Evolutionary conservation across 2,888 invertebrate species (phyloP).

Genomic region (Parascotia fuliginaria): DNA sequence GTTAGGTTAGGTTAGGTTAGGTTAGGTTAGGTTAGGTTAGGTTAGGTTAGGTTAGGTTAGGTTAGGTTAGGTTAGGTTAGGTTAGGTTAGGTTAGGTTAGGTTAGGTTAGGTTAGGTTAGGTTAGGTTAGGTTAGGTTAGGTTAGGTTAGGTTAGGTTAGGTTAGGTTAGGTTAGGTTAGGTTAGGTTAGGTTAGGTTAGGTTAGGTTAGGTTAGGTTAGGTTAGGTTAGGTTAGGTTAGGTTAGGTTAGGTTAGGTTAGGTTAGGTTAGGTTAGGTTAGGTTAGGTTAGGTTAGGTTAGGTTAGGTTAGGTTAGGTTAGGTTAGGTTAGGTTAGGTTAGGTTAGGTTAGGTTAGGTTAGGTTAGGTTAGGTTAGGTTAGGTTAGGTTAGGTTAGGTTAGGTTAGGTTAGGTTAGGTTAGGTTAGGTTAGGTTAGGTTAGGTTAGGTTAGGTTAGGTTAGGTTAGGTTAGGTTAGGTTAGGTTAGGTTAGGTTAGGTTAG

Average conservation of each 20-base stretch:
- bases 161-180: too few species aligned
- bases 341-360: slow-evolving; percentile 12
- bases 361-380: too few species aligned
- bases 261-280: slow-evolving; percentile 5
- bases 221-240: too few species aligned
- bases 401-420: too few species aligned
- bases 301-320: slow-evolving; percentile 11
- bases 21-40: slow-evolving; percentile 12
- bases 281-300: slow-evolving; percentile 8
- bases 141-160: slow-evolving; percentile 10
- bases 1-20: slow-evolving; percentile 12
- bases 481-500: too few species aligned
- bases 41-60: slow-evolving; percentile 12
- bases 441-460: too few species aligned
- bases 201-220: too few species aligned
- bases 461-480: too few species aligned
- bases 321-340: slow-evolving; percentile 11
- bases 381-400: too few species aligned
- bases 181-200: slow-evolving; percentile 3
- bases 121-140: slow-evolving; percentile 11
- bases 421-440: too few species aligned
- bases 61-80: slow-evolving; percentile 12
- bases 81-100: slow-evolving; percentile 12
- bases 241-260: too few species aligned
- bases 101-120: slow-evolving; percentile 12